A percentile compares a stretch with the other conserved stretches of the same genome.
phyloP scores from a whole-genome alignment of 2,113 vertebrate species.

The Sula dactylatra region DNA sequence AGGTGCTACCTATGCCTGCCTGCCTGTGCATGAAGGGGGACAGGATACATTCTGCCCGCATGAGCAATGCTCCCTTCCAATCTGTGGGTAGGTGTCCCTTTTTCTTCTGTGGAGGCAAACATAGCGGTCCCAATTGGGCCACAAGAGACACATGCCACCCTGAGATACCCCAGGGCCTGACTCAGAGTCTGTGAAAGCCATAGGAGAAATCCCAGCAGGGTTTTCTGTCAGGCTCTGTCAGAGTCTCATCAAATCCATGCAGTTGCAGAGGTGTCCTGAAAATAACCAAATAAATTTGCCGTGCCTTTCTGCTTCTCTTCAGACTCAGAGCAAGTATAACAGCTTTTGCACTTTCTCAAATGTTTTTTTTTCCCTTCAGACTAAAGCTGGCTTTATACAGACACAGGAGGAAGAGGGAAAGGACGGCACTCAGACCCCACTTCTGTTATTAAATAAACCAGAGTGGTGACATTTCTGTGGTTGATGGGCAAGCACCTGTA shows the following conservation, averaged over 20 bases:
- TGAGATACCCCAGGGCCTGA: not conserved
- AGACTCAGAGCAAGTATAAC: not conserved
- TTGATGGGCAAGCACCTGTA: not conserved
- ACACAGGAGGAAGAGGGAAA: not conserved
- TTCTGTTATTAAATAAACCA: not conserved
- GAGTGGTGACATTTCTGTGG: not conserved
- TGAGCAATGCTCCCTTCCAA: not conserved
- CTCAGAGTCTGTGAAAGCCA: not conserved
- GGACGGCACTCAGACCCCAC: rapidly evolving
- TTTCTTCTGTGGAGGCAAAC: not conserved
- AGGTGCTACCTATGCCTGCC: not conserved
- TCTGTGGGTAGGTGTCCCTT: not conserved
- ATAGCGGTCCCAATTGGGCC: rapidly evolving
- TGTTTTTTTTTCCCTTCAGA: not conserved
- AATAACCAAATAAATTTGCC: not conserved
- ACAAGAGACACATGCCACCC: rapidly evolving
- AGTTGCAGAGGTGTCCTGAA: not conserved
- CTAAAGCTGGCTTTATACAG: not conserved
- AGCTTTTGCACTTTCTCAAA: not conserved
- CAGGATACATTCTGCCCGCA: too few relatives aligned
- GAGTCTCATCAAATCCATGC: not conserved
- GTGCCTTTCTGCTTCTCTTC: not conserved
- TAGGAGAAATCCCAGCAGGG: not conserved
- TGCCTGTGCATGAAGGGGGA: not conserved
- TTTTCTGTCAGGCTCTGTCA: not conserved